Conservation (phyloP, 2,888 invertebrate species). For the Sesia bembeciformis region DNA sequence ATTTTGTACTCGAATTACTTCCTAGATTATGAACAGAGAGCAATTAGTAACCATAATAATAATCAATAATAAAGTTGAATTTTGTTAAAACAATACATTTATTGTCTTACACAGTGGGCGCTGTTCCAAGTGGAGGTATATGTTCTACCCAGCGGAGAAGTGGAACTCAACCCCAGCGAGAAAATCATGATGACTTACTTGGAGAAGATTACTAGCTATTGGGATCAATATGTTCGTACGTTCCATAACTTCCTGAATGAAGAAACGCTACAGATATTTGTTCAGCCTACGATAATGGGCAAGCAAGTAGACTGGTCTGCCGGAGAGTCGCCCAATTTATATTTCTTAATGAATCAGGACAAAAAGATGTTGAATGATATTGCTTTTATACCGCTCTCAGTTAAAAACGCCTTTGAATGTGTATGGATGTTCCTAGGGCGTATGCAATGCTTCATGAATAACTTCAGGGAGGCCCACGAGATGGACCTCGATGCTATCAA, state of each 20-base stretch:
- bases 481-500: constrained; percentile 77
- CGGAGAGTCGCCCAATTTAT: constrained; percentile 81
- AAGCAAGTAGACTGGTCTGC: constrained; percentile 85
- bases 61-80: no score
- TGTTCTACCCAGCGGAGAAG: constrained; percentile 47
- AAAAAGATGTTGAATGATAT: constrained; percentile 69
- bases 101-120: constrained; percentile 64
- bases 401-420: constrained; percentile 77
- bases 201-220: constrained; percentile 75
- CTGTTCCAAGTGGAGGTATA: constrained; percentile 76
- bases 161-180: constrained; percentile 75
- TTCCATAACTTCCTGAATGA: constrained; percentile 84
- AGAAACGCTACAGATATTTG: constrained; percentile 80
- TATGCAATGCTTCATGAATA: constrained; percentile 78
- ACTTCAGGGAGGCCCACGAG: constrained; percentile 80
- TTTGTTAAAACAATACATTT: constrained; percentile 2
- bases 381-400: constrained; percentile 68
- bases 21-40: no score
- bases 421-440: constrained; percentile 78
- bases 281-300: constrained; percentile 88
- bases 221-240: constrained; percentile 80
- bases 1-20: background rate
- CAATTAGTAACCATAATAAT: no score
- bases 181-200: constrained; percentile 74
- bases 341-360: constrained; percentile 81